Percentiles rank a stretch among this genome's conserved stretches.
These are phyloP conservation scores for Spodoptera picta DNA, from an alignment of 2,888 invertebrate species.

Conservation along the genomic window DNA sequence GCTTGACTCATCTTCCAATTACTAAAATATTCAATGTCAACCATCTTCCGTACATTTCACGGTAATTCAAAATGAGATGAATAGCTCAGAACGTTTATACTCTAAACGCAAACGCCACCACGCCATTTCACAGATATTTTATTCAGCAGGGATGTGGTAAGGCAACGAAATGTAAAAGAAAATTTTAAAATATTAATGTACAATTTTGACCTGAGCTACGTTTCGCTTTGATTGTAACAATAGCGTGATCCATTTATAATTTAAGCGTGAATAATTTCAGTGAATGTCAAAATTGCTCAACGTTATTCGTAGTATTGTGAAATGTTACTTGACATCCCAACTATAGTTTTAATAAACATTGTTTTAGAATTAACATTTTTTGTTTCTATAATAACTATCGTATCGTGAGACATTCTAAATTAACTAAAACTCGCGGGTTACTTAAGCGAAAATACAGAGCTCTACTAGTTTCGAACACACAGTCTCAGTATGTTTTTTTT, in stretches of 20 bases:
- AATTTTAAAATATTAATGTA: constrained; percentile 26
- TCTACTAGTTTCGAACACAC: too few relatives aligned
- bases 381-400: too few relatives aligned
- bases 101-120: constrained; percentile 9
- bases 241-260: constrained; percentile 38
- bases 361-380: too few relatives aligned
- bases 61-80: constrained; percentile 26
- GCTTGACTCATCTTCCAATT: constrained; percentile 58
- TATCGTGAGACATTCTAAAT: too few relatives aligned
- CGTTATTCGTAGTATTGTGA: neutral
- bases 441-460: too few relatives aligned
- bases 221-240: constrained; percentile 40
- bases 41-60: constrained; percentile 32
- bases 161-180: constrained; percentile 26
- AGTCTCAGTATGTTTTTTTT: too few relatives aligned
- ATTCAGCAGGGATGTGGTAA: constrained; percentile 28
- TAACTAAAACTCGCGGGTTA: too few relatives aligned
- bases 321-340: too few relatives aligned
- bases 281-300: constrained; percentile 12
- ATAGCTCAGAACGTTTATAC: constrained; percentile 13
- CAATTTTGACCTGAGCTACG: constrained; percentile 15
- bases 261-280: constrained; percentile 29
- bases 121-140: constrained; percentile 14
- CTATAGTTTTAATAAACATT: too few relatives aligned
- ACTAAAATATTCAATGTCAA: constrained; percentile 52